Evolutionary conservation across 2,113 vertebrate genomes (phyloP).

Genomic region (Ceuthmochares aereus): DNA sequence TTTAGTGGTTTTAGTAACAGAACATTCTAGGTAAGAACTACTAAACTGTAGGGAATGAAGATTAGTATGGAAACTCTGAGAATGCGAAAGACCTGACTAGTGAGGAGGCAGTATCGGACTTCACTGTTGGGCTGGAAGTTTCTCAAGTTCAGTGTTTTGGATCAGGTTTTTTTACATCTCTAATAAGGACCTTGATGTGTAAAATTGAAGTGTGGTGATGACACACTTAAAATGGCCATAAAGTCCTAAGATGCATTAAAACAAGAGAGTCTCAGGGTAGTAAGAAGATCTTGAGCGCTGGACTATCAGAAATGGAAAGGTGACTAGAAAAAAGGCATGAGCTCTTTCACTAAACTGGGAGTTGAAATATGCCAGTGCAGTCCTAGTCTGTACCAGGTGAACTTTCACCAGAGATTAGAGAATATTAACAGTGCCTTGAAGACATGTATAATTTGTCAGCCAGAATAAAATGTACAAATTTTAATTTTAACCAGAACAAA

Average conservation of each 20-base stretch:
- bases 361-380: not conserved
- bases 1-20: not conserved
- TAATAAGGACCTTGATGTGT: not conserved
- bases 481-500: constrained; percentile 22
- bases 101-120: not conserved
- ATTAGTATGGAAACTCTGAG: not conserved
- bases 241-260: not conserved
- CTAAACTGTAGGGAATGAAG: not conserved
- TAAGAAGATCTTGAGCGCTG: not conserved
- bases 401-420: constrained; percentile 3
- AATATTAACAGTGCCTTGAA: not conserved
- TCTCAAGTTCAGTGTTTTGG: not conserved
- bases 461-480: not conserved
- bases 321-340: not conserved
- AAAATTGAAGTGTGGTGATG: not conserved
- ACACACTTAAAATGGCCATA: not conserved
- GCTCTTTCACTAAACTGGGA: not conserved
- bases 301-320: not conserved
- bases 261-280: not conserved
- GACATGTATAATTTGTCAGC: not conserved
- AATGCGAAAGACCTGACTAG: not conserved
- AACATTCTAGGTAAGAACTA: not conserved
- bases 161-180: not conserved
- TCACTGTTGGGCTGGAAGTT: not conserved
- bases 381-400: not conserved